Conservation (phyloP, 1,140 invertebrate genomes). For the Oryzaephilus surinamensis region DNA sequence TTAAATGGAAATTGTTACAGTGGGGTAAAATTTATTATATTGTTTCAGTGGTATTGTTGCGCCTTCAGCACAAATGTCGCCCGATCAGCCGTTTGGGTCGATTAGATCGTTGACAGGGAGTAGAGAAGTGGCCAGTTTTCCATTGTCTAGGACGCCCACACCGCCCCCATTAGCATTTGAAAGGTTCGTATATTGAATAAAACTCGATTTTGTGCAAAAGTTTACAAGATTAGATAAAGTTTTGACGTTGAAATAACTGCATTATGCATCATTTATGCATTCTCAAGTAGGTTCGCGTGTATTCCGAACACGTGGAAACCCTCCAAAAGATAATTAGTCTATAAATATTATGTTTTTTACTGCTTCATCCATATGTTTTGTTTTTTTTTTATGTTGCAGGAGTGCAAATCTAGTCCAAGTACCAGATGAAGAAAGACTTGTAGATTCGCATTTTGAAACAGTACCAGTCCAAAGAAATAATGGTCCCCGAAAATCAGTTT, state of each 20-base stretch:
- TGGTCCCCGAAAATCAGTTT: constrained; percentile 39
- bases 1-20: neutral
- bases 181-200: constrained; percentile 32
- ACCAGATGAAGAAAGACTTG: constrained; percentile 34
- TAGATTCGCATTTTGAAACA: constrained; percentile 25
- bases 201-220: too few species aligned
- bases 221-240: too few species aligned
- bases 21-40: constrained; percentile 12
- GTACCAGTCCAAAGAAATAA: constrained; percentile 21
- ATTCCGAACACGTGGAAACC: too few species aligned
- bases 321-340: too few species aligned
- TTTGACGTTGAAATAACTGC: too few species aligned
- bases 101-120: constrained; percentile 59
- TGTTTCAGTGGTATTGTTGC: constrained; percentile 55
- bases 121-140: constrained; percentile 65
- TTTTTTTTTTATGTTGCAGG: too few species aligned
- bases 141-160: constrained; percentile 58
- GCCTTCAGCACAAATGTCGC: constrained; percentile 52
- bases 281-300: too few species aligned
- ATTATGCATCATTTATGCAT: too few species aligned
- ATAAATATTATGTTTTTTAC: too few species aligned
- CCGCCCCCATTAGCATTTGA: constrained; percentile 44
- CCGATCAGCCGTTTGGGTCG: constrained; percentile 61
- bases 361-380: too few species aligned
- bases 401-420: constrained; percentile 32